These are phyloP conservation scores for Daphoenositta chrysoptera DNA, from an alignment of 2,113 vertebrate genomes.

Conservation along the genomic window DNA sequence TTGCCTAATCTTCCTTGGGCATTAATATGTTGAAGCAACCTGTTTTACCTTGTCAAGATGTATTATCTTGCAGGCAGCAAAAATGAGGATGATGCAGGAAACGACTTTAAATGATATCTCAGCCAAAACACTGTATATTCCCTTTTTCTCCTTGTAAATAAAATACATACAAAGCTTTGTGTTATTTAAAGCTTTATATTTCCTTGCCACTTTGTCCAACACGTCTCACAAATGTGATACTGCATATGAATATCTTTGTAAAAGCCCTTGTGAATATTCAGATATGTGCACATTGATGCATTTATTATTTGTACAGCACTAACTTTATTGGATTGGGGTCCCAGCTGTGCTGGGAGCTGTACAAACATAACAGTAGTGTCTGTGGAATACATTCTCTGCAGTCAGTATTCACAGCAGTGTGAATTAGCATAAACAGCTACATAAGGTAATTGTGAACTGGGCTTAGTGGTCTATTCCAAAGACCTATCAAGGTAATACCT, in stretches of 20 bases:
- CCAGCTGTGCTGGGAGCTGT: conserved; percentile 23
- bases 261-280: conserved; percentile 57
- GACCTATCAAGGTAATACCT: neutral
- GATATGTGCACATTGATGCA: conserved; percentile 24
- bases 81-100: neutral
- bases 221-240: conserved; percentile 18
- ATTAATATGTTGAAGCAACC: neutral
- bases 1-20: neutral
- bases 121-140: neutral
- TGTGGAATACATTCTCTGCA: neutral
- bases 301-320: conserved; percentile 47
- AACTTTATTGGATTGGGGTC: conserved; percentile 23
- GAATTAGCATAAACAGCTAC: conserved; percentile 37
- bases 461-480: neutral
- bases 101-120: neutral
- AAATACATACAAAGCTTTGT: neutral
- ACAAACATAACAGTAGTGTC: neutral
- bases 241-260: neutral
- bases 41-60: neutral
- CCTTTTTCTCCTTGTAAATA: neutral
- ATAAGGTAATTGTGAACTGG: neutral
- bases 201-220: conserved; percentile 20
- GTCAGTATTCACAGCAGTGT: neutral
- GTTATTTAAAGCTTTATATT: conserved; percentile 29
- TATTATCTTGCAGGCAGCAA: neutral